Conservation (phyloP, 2,888 invertebrate species). For the Melinaea menophilus region DNA sequence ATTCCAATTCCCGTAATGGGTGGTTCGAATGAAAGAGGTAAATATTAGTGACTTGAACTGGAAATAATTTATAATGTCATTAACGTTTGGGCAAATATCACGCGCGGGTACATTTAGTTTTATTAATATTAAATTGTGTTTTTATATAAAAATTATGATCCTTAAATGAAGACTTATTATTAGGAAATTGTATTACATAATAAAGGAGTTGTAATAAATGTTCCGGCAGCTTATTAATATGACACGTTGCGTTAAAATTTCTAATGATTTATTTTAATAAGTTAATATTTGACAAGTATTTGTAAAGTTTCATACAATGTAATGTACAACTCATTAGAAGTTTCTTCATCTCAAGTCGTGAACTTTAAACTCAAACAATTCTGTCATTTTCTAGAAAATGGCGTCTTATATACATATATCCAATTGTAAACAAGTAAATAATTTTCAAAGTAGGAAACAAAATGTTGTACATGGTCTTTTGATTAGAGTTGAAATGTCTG, state of each 20-base stretch:
- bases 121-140: too few relatives aligned
- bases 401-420: neutral
- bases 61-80: neutral
- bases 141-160: too few relatives aligned
- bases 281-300: constrained; percentile 11
- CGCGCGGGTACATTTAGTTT: too few relatives aligned
- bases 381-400: constrained; percentile 10
- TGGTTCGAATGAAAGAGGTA: constrained; percentile 8
- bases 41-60: constrained; percentile 9
- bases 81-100: neutral
- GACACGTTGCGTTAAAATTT: constrained; percentile 7
- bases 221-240: neutral
- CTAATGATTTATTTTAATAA: constrained; percentile 15
- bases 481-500: too few relatives aligned
- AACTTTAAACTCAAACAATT: constrained; percentile 27
- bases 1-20: constrained; percentile 20
- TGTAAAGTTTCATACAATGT: constrained; percentile 21
- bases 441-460: neutral
- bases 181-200: too few relatives aligned
- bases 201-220: too few relatives aligned
- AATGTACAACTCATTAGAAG: constrained; percentile 21
- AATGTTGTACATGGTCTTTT: too few relatives aligned
- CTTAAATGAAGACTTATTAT: too few relatives aligned
- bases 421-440: constrained; percentile 1
- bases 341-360: constrained; percentile 25